A percentile compares a stretch with the other conserved stretches of the same genome.
Conservation (phyloP, 2,797 vertebrate species). For the Microchirus variegatus region DNA sequence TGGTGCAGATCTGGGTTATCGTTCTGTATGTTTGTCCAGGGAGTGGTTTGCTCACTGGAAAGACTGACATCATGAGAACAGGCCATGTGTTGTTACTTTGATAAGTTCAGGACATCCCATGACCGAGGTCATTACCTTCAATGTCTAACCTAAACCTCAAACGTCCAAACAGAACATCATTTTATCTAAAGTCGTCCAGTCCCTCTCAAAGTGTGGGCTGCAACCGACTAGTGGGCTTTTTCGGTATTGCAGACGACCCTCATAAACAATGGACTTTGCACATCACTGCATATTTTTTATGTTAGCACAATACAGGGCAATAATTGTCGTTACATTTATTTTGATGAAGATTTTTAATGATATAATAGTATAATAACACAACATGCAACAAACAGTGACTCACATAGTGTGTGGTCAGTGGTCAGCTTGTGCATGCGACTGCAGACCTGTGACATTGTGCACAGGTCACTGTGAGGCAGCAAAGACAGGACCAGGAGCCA, state of each 20-base stretch:
- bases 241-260: too few species aligned
- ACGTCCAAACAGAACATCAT: neutral
- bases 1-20: slow-evolving; percentile 58
- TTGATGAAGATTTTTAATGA: too few species aligned
- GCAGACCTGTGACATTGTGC: slow-evolving; percentile 60
- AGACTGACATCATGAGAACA: slow-evolving; percentile 76
- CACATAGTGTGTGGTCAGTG: slow-evolving; percentile 70
- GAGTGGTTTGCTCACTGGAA: slow-evolving; percentile 67
- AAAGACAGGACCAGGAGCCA: slow-evolving; percentile 70
- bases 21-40: slow-evolving; percentile 78
- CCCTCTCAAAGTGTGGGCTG: too few species aligned
- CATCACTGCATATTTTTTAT: too few species aligned
- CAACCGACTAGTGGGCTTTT: too few species aligned
- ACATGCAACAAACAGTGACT: slow-evolving; percentile 38
- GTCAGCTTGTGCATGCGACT: slow-evolving; percentile 59
- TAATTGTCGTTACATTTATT: too few species aligned
- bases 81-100: slow-evolving; percentile 66
- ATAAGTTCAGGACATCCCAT: slow-evolving; percentile 23
- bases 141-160: slow-evolving; percentile 4
- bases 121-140: slow-evolving; percentile 1
- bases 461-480: slow-evolving; percentile 64
- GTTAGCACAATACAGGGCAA: too few species aligned
- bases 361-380: too few species aligned
- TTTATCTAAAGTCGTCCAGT: too few species aligned
- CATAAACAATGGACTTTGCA: too few species aligned